Base-by-base conservation (phyloP, 1,140 invertebrate genomes). In the Anastrepha obliqua region DNA sequence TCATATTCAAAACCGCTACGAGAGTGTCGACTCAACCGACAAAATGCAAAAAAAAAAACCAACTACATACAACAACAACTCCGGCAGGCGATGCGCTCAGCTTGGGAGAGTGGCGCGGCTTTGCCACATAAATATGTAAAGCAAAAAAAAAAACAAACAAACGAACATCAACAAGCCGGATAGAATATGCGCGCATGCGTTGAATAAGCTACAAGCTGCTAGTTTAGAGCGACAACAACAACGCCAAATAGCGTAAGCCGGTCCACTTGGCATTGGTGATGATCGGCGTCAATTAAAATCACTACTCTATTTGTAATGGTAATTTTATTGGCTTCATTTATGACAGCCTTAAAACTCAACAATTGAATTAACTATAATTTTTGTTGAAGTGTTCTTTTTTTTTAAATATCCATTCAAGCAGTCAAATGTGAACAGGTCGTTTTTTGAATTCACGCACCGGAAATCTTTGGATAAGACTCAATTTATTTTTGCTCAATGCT, bases 261-360 rank as follows among this genome's bases (percentile, higher is more conserved):
- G 11, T 29, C 11, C 13, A 39, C 42, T 47, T 42, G 15, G 3
- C 15, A 13, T 74, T 47, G 15, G 39, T 20, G 64, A 7, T 47
- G 39, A 44, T 47, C 17, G 67, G 17, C 3, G 15, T 29, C 15
- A 47, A 44, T 17, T 20, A 44, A 6, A n/a, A 47, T 4, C 42
- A 15, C 13, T 74, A 13, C 39, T 74, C 67, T 42, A 74, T 74
- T 74, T 74, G 65, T 74, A 17, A 74, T 74, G 67, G 42, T 74
- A 74, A 74, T 74, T 74, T 74, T 74, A 74, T 74, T 47, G 13
- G 67, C 15, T 74, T 74, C 42, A 74, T 44, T 74, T 39, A n/a
- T 67, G 13, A 15, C 3, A 13, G 9, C 3, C 17, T 44, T 74
- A 47, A 47, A 6, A 7, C 11, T 42, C 3, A 55, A 74, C 42